Base-by-base conservation (phyloP, 2,797 vertebrate species). In the Toxotes lorentzi region DNA sequence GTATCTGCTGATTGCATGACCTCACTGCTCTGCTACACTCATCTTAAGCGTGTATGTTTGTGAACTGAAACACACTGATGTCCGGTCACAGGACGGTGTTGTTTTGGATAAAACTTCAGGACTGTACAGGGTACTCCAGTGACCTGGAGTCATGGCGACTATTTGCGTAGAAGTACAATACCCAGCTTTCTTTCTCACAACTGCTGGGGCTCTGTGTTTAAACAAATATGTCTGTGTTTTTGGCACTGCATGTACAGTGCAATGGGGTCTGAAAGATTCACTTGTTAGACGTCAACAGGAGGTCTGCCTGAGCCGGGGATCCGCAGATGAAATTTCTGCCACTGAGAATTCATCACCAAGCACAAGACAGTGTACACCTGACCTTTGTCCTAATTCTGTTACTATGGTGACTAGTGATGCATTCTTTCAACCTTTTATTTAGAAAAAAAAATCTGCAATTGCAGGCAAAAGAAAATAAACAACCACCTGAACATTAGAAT, bases 141-240 rank as follows among this genome's bases (percentile, higher is more conserved):
- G 79, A 79, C 82, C 30, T 66, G 41, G 21, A 77, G 66, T 70
- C 71, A 69, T 32, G 14, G 59, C 34, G 84, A 60, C 34, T 89
- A 73, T 86, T 90, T 91, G 24, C 78, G 73, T 72, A 82, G 82
- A 84, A 90, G 79, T 79, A 81, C 78, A 92, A 90, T 90, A 70
- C 76, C 54, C 63, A 79, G 66, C 76, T 85, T 87, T 90, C 84
- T 86, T 83, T 89, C 65, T 73, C 73, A 67, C 64, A 78, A 76
- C 81, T 74, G 76, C 76, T 74, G 74, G 38, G 35, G 62, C 73
- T 66, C 38, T 58, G 54, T 82, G 57, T 82, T 88, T 81, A 48
- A 86, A 87, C 63, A 87, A 80, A 80, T 59, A 86, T 56, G 63
- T 79, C 75, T 87, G 78, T 87, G 78, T 89, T 90, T 82, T 86